Percentiles rank a stretch among this genome's conserved stretches.
Conservation (phyloP, 2,888 invertebrate genomes). For the Steinernema hermaphroditum region DNA sequence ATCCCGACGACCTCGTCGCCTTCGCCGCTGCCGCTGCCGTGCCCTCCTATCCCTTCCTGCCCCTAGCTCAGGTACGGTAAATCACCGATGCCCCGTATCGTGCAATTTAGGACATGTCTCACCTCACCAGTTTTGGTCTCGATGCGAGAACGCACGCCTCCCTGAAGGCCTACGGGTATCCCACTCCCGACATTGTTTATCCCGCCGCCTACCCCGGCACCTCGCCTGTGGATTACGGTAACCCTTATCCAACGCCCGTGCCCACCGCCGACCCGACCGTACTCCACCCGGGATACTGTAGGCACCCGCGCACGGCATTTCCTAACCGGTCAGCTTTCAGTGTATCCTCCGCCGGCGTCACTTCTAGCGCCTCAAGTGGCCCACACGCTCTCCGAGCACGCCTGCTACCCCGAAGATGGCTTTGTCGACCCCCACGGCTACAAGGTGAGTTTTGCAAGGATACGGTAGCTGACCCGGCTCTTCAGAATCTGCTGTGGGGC, state of each 20-base stretch:
- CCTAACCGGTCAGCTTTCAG: not conserved
- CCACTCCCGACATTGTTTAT: not conserved
- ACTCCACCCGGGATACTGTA: not conserved
- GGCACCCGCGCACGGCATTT: not conserved
- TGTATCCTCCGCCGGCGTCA: not conserved
- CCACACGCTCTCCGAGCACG: not conserved
- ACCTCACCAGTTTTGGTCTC: not conserved
- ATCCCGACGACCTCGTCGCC: not conserved
- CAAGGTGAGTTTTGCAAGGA: not conserved
- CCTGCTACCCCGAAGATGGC: not conserved
- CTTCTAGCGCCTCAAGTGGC: not conserved
- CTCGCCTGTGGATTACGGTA: not conserved
- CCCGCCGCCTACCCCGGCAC: not conserved
- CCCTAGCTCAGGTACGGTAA: not conserved
- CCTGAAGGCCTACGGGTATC: constrained; percentile 11
- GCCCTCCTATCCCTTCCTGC: not conserved
- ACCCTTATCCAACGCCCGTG: constrained; percentile 6
- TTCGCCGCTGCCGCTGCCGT: not conserved
- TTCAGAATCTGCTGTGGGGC: constrained; percentile 7
- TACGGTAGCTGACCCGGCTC: not conserved
- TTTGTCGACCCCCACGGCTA: not conserved
- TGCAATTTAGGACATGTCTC: not conserved
- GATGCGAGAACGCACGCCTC: not conserved
- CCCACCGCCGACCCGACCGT: constrained; percentile 9
- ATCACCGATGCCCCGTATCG: not conserved